Evolutionary conservation across 2,113 vertebrate species (phyloP), one percentile per base, ranked within the genome.

Genomic region (Psittacula cyanocephala): DNA sequence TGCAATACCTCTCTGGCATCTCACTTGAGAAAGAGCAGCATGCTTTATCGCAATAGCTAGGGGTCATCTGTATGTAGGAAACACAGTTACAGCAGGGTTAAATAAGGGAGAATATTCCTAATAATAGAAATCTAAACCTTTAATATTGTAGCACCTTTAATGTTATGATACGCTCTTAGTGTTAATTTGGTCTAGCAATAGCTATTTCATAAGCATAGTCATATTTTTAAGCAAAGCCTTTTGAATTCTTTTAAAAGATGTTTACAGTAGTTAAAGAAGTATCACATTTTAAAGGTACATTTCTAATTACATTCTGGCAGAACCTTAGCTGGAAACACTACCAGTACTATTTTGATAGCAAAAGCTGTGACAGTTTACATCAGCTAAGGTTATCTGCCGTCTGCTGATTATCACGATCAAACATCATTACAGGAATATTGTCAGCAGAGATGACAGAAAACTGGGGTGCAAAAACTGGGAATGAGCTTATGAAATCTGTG

Each of bases 221-320:
- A 31, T 75, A 86, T 91, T 91, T 94, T 89, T 85, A 93, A 89
- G 70, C 29, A 93, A 94, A 94, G 41, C 19, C 31, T 71, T 79
- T 33, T 22, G 33, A 88, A 89, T 77, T 81, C 24, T 81, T 82
- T 80, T 57, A 44, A 78, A 94, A 89, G 1, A 70, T 74, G 53
- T 81, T 92, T 92, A 84, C 71, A 75, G 69, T 64, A 91, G 85
- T 83, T 85, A 95, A 93, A 96, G 67, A 89, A 86, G 89, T 47
- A 91, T 33, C 77, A 49, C 20, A 49, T 89, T 94, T 93, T 94
- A 91, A 86, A 91, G 31, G 86, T 88, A 76, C 39, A 50, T 93
- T 91, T 91, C 70, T 95, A 89, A 94, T 92, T 71, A 37, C 64
- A 46, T 91, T 75, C 81, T 65, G 83, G 67, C 88, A 94, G 63